Percentiles rank a stretch among this genome's conserved stretches.
Evolutionary conservation across 2,113 vertebrate genomes (phyloP).

Genomic region (Albula goreensis): DNA sequence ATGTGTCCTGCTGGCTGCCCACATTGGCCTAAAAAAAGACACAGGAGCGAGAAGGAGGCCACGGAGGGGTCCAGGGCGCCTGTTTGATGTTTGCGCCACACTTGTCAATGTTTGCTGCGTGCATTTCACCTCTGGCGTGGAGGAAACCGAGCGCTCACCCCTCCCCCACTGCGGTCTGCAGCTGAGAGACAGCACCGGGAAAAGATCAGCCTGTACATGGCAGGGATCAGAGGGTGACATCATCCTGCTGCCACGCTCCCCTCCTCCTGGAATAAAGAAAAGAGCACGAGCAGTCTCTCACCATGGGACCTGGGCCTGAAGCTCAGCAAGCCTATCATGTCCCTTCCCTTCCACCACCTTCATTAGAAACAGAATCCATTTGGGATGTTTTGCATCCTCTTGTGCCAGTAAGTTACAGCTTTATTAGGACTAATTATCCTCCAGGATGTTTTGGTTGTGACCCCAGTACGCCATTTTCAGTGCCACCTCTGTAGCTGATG

Average conservation of each 20-base stretch:
- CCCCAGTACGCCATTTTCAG: too few species aligned
- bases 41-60: constrained; percentile 56
- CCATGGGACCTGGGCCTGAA: neutral
- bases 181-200: constrained; percentile 37
- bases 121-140: constrained; percentile 49
- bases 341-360: too few species aligned
- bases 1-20: constrained; percentile 64
- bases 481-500: too few species aligned
- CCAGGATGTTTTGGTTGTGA: too few species aligned
- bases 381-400: too few species aligned
- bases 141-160: constrained; percentile 54
- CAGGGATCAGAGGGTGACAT: too few species aligned
- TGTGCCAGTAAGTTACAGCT: too few species aligned
- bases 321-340: neutral
- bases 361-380: too few species aligned
- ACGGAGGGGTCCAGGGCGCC: constrained; percentile 47
- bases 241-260: too few species aligned
- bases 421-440: too few species aligned
- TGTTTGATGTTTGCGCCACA: constrained; percentile 69
- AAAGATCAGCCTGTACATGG: neutral
- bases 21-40: constrained; percentile 52
- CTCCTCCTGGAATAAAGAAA: too few species aligned
- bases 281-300: neutral
- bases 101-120: constrained; percentile 65
- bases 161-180: constrained; percentile 57